A percentile compares a stretch with the other conserved stretches of the same genome.
These are phyloP conservation scores for Aricia artaxerxes DNA, from an alignment of 2,888 invertebrate species.

Conservation along the genomic window DNA sequence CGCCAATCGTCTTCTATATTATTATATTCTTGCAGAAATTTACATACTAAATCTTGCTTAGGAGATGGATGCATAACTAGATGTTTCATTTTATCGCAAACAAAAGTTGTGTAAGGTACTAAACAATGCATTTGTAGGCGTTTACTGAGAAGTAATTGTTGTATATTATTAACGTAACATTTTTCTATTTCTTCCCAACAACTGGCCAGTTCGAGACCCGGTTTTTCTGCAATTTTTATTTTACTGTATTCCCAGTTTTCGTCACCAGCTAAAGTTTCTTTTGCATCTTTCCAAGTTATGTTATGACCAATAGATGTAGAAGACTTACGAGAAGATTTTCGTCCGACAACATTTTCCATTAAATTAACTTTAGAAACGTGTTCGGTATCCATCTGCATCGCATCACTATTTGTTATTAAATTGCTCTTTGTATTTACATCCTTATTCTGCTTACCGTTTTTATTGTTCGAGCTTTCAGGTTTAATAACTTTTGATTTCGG, in stretches of 20 bases:
- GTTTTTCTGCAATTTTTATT: conserved; percentile 58
- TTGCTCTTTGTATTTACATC: conserved; percentile 36
- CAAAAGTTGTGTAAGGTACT: conserved; percentile 78
- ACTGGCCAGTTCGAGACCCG: conserved; percentile 65
- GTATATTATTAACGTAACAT: conserved; percentile 74
- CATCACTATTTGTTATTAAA: background rate
- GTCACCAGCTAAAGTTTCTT: conserved; percentile 62
- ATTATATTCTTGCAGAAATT: conserved; percentile 82
- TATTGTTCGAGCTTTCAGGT: conserved; percentile 56
- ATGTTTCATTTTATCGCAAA: conserved; percentile 77
- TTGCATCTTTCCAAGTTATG: conserved; percentile 48
- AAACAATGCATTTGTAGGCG: conserved; percentile 77
- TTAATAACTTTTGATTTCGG: conserved; percentile 64
- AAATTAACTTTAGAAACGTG: conserved; percentile 46
- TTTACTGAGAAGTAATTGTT: conserved; percentile 80
- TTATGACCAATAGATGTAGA: conserved; percentile 37
- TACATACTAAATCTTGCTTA: conserved; percentile 79
- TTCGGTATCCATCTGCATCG: conserved; percentile 47
- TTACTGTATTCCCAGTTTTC: conserved; percentile 74
- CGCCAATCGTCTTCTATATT: conserved; percentile 81
- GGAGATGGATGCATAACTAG: conserved; percentile 78
- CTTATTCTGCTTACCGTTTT: conserved; percentile 55
- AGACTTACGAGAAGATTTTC: background rate
- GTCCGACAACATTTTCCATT: conserved; percentile 36
- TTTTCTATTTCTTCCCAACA: conserved; percentile 78